Base-by-base conservation (phyloP, 2,888 invertebrate species). In the Parascotia fuliginaria region DNA sequence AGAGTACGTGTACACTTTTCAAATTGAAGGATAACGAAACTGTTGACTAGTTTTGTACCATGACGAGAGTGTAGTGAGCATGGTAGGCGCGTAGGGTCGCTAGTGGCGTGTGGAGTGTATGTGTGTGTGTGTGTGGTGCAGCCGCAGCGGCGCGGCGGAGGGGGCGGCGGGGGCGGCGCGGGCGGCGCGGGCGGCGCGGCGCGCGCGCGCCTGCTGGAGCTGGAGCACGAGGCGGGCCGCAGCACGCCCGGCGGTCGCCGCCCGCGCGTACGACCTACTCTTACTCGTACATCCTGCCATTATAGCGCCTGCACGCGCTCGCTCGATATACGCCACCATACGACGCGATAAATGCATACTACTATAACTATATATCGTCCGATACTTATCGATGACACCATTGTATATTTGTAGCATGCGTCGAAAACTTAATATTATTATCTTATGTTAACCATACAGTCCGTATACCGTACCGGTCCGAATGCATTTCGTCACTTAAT, bases 201-300 rank as follows among this genome's bases (percentile, higher is more conserved):
- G 70, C 86, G 89, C 50, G 89, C 92, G 65, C 85, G 89, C 12
- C 88, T 92, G 61, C 85, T 93, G 66, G 92, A 92, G 70, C 83
- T 84, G 73, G 92, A 92, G 83, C 89, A 84, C 73, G 90, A 88
- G 80, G 85, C 85, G 72, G 92, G 92, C 64, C 87, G 91, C 81
- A 90, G 91, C 85, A 92, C 92, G 79, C 92, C 92, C 55, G 87
- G 88, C 76, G 84, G 83, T 58, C 75, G 81, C 45, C 79, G 79
- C 52, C 81, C 80, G 62, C 78, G 75, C 54, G 79, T 78, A 79
- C 76, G 73, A 63, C 53, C 24, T 24, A 5, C 43, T 39, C 34
- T 36, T 19, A 12, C 39, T 42, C 27, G 37, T 50, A 24, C 40
- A 40, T 15, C 0, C 41, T 37, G 41, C 24, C 3, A 7, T 9